A percentile compares a stretch with the other conserved stretches of the same genome.
These are phyloP conservation scores for Spodoptera frugiperda DNA, from an alignment of 1,140 invertebrate genomes.

Conservation along the genomic window DNA sequence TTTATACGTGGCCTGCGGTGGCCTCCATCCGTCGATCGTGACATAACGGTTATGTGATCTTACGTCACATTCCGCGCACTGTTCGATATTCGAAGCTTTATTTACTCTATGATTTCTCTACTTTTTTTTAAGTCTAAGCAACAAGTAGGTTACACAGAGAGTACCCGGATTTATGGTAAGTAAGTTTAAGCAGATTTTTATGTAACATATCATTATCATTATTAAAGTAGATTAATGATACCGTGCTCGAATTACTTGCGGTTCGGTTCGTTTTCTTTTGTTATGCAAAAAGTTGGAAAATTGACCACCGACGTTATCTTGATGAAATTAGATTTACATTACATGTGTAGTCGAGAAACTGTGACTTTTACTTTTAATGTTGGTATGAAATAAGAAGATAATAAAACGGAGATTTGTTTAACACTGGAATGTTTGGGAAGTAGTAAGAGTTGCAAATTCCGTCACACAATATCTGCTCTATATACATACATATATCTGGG, in stretches of 20 bases:
- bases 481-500: not conserved
- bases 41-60: slow-evolving; percentile 57
- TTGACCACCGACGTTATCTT: not conserved
- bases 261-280: not conserved
- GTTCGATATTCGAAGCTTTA: slow-evolving; percentile 45
- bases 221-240: slow-evolving; percentile 17
- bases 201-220: not conserved
- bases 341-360: not conserved
- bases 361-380: not conserved
- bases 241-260: not conserved
- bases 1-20: slow-evolving; percentile 26
- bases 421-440: not conserved
- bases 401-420: not conserved
- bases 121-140: slow-evolving; percentile 12
- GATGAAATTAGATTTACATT: slow-evolving; percentile 2
- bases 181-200: not conserved
- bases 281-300: not conserved
- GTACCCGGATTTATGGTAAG: slow-evolving; percentile 33
- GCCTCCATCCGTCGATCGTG: slow-evolving; percentile 48
- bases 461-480: not conserved
- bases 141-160: not conserved
- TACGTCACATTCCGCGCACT: slow-evolving; percentile 46
- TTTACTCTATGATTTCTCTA: slow-evolving; percentile 32
- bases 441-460: not conserved
- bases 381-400: no score